Conservation (phyloP, 1,140 invertebrate species). For the Bicyclus anynana region DNA sequence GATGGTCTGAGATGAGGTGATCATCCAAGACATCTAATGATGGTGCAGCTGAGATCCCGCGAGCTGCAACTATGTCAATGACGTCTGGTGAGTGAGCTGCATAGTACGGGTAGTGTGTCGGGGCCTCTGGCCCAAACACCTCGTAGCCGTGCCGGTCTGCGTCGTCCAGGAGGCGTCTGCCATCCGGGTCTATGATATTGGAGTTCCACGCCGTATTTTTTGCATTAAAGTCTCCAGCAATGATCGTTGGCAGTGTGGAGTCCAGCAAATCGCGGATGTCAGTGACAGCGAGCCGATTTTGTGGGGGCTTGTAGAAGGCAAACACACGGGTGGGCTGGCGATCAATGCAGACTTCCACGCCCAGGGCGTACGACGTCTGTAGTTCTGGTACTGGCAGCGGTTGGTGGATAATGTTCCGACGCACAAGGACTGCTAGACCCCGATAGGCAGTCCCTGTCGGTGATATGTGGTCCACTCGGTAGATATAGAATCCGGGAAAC, state of each 20-base stretch:
- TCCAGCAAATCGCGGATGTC: constrained; percentile 10
- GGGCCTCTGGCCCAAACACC: too few relatives aligned
- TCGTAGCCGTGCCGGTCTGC: constrained; percentile 3
- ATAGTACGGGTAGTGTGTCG: too few relatives aligned
- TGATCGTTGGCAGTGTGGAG: too few relatives aligned
- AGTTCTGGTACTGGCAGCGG: neutral
- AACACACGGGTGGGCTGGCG: neutral
- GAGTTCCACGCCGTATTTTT: constrained; percentile 8
- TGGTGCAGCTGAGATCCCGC: too few relatives aligned
- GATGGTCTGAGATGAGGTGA: too few relatives aligned
- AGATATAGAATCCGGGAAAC: constrained; percentile 6
- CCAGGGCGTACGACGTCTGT: constrained; percentile 3
- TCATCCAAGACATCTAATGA: too few relatives aligned
- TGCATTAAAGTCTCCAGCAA: too few relatives aligned
- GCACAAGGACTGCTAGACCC: too few relatives aligned
- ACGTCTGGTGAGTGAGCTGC: too few relatives aligned
- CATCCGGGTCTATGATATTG: neutral
- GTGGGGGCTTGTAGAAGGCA: constrained; percentile 19
- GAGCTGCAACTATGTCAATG: too few relatives aligned
- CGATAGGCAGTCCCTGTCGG: too few relatives aligned
- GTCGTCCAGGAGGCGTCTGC: constrained; percentile 12
- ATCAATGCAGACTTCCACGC: constrained; percentile 9
- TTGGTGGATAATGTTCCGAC: neutral
- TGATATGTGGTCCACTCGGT: constrained; percentile 14
- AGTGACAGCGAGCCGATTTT: neutral